A percentile compares a stretch with the other conserved stretches of the same genome.
These are phyloP conservation scores for Trichopria drosophilae DNA, from an alignment of 2,888 invertebrate species.

Conservation along the genomic window DNA sequence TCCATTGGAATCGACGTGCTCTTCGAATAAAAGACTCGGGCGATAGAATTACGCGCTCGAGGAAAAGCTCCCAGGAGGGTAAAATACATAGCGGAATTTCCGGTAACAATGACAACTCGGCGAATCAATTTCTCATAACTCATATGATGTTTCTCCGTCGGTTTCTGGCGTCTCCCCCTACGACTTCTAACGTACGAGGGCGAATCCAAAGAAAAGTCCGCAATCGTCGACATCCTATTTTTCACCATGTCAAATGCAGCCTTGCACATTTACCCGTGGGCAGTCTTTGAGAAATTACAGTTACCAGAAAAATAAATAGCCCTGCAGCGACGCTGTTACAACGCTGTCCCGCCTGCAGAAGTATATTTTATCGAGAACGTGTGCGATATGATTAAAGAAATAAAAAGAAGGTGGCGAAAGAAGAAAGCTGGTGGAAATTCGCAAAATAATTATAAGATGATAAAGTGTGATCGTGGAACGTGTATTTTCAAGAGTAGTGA, in stretches of 20 bases:
- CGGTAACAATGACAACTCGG: conserved; percentile 37
- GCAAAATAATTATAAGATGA: conserved; percentile 49
- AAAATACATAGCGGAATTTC: no score
- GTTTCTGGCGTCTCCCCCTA: no score
- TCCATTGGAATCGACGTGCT: no score
- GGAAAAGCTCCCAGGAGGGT: not conserved
- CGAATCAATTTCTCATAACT: conserved; percentile 49
- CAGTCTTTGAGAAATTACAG: conserved; percentile 53
- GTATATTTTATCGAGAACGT: conserved; percentile 47
- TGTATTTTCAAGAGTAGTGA: no score
- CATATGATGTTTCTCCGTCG: no score
- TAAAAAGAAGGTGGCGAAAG: conserved; percentile 28
- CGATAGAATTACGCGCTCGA: not conserved
- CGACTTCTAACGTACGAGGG: no score
- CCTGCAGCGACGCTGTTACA: conserved; percentile 38
- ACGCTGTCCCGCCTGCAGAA: conserved; percentile 44
- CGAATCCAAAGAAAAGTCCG: no score
- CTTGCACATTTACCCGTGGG: conserved; percentile 52
- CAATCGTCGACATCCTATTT: conserved; percentile 49
- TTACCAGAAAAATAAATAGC: conserved; percentile 54
- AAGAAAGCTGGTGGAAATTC: conserved; percentile 23
- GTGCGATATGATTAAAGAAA: conserved; percentile 26
- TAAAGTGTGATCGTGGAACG: conserved; percentile 43
- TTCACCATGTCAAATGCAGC: conserved; percentile 53
- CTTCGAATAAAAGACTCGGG: no score